Percentiles rank a stretch among this genome's conserved stretches.
Evolutionary conservation across 30 jellyfish, hydroid and myxozoan species (phyloP).

Genomic region (Aurelia coerulea): DNA sequence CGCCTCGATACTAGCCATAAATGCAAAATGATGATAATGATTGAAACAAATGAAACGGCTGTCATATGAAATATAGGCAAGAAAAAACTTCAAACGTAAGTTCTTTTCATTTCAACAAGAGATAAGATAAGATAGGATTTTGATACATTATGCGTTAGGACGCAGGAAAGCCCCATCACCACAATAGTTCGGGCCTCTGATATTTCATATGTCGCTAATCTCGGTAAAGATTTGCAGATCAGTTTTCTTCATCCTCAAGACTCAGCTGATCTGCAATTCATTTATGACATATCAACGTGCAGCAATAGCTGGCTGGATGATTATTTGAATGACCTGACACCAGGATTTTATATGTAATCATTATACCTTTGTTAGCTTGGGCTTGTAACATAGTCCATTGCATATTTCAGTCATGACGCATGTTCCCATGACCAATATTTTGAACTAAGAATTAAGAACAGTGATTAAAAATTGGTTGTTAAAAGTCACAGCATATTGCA

Average conservation of each 20-base stretch:
- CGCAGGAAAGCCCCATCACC: no score
- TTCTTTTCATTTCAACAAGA: no score
- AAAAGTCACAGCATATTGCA: neutral
- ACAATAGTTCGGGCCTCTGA: no score
- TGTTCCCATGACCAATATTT: neutral
- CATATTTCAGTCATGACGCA: conserved; percentile 7
- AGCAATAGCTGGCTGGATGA: neutral
- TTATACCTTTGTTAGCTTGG: conserved; percentile 2
- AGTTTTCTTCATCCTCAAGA: neutral
- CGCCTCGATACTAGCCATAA: no score
- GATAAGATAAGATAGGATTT: no score
- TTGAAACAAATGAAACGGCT: no score
- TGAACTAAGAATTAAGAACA: neutral
- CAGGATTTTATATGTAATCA: neutral
- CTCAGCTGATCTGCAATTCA: neutral
- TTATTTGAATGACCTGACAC: neutral
- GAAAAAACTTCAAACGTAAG: no score
- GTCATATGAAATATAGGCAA: no score
- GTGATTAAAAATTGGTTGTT: neutral
- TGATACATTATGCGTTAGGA: no score
- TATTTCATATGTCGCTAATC: no score
- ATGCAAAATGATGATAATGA: no score
- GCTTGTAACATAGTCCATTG: conserved; percentile 12
- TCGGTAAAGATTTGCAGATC: no score
- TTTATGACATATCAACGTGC: neutral